Base-by-base conservation (phyloP, 2,797 vertebrate species). In the Falco concolor region DNA sequence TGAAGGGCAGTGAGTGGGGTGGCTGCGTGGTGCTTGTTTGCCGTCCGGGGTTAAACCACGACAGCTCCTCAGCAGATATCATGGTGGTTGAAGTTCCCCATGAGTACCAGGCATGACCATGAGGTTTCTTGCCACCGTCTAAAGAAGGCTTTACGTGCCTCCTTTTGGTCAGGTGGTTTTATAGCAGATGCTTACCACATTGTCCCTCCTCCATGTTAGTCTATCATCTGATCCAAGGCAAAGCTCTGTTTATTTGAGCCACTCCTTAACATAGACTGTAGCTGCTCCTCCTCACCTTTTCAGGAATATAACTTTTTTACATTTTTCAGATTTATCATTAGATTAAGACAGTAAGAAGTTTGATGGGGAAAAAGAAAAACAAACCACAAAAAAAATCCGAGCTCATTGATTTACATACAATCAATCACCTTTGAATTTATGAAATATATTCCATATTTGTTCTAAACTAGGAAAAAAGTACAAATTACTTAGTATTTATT, bases 201-300 rank as follows among this genome's bases (percentile, higher is more conserved):
- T n/a, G 10, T 52, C 4, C 5, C 2, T 52, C 4, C 6, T 2
- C 10, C 5, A 2, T 20, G 3, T 18, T 36, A 32, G 25, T 38
- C 52, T 60, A 20, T n/a, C 20, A 17, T 60, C 36, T 61, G 38
- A 81, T 57, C 22, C 14, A 68, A 59, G n/a, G 25, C 32, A 85
- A 27, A 38, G 12, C 24, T 45, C 6, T 42, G 9, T 25, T 50
- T 67, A 27, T 60, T 79, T 82, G 44, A 83, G 8, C 16, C 22
- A 15, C 15, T 40, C 3, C 20, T 80, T 20, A 68, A 49, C 16
- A 45, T 6, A 59, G 4, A 57, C 6, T 27, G 27, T 24, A 56
- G 60, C 12, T 59, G 2, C 45, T 88, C 20, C n/a, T 68, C n/a
- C 14, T 73, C 32, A 69, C 23, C 5, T 89, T 61, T 73, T 47